phyloP scores from a whole-genome alignment of 92 coral and sea anemone species.

The Phymanthus crucifer region DNA sequence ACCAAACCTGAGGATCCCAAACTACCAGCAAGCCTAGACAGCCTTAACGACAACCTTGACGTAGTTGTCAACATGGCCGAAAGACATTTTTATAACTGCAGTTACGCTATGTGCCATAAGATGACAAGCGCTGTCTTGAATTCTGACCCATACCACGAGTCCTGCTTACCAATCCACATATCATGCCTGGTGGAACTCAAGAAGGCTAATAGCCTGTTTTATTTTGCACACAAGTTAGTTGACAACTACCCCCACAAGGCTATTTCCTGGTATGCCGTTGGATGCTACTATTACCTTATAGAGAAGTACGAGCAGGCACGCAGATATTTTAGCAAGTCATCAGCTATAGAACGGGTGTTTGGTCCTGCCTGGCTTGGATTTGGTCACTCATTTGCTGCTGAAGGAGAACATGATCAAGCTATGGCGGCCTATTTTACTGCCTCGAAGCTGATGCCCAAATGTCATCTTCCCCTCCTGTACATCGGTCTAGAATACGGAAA shows the following conservation, averaged over 20 bases:
- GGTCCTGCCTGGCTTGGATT: slow-evolving; percentile 99
- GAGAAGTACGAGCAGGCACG: slow-evolving; percentile 96
- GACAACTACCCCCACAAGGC: slow-evolving; percentile 98
- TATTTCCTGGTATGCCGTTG: slow-evolving; percentile 98
- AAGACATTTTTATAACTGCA: slow-evolving; percentile 88
- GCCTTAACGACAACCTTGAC: slow-evolving; percentile 86
- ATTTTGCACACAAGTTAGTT: slow-evolving; percentile 90
- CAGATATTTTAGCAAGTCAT: slow-evolving; percentile 92
- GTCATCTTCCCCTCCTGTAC: slow-evolving; percentile 89
- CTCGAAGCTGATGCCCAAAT: slow-evolving; percentile 93
- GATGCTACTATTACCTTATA: slow-evolving; percentile 90
- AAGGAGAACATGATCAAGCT: slow-evolving; percentile 99
- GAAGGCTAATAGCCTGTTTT: slow-evolving; percentile 89
- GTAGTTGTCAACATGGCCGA: slow-evolving; percentile 91
- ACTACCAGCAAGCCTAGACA: slow-evolving; percentile 77
- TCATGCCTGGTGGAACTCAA: slow-evolving; percentile 93
- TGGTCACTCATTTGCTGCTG: slow-evolving; percentile 99
- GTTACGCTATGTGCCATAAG: slow-evolving; percentile 69
- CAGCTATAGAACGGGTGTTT: slow-evolving; percentile 81
- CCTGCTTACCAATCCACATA: slow-evolving; percentile 92
- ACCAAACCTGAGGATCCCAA: slow-evolving; percentile 78
- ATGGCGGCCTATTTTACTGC: slow-evolving; percentile 99
- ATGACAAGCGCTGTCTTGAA: slow-evolving; percentile 77
- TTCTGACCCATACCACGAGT: slow-evolving; percentile 86
- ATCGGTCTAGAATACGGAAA: slow-evolving; percentile 96